Conservation (phyloP, 2,113 vertebrate species). For the Mesoclemmys tuberculata region DNA sequence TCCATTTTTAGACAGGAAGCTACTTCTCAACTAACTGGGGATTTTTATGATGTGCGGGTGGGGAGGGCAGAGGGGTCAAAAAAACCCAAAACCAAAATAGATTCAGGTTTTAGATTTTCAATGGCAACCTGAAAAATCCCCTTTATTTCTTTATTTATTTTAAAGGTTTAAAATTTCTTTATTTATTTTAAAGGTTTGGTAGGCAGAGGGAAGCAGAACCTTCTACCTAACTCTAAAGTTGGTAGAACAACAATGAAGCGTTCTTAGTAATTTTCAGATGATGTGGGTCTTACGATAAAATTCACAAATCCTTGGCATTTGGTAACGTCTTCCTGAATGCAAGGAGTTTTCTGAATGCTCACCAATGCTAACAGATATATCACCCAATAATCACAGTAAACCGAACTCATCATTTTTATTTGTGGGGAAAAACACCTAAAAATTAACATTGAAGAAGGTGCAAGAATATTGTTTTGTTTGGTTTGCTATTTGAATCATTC, state of each 20-base stretch:
- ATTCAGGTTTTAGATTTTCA: neutral
- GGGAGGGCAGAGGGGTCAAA: too few relatives aligned
- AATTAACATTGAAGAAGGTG: neutral
- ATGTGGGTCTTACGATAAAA: neutral
- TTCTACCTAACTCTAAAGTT: neutral
- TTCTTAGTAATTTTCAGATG: constrained; percentile 6
- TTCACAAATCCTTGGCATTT: neutral
- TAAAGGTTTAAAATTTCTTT: neutral
- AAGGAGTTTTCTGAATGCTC: constrained; percentile 28
- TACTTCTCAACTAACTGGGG: neutral
- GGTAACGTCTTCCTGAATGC: neutral
- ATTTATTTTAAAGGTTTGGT: neutral
- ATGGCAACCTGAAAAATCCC: too few relatives aligned
- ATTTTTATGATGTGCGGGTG: too few relatives aligned
- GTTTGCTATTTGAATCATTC: neutral
- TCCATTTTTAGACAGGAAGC: neutral
- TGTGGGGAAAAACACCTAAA: neutral
- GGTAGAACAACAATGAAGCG: neutral
- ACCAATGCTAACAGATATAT: neutral
- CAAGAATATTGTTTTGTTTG: neutral
- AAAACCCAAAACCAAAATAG: neutral
- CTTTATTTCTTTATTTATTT: neutral
- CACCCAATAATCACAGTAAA: neutral
- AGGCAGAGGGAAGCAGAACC: neutral
- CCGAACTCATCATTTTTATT: neutral